Percentiles rank a stretch among this genome's conserved stretches.
These are phyloP conservation scores for Nothocercus nigrocapillus DNA, from an alignment of 2,113 vertebrate genomes.

Conservation along the genomic window DNA sequence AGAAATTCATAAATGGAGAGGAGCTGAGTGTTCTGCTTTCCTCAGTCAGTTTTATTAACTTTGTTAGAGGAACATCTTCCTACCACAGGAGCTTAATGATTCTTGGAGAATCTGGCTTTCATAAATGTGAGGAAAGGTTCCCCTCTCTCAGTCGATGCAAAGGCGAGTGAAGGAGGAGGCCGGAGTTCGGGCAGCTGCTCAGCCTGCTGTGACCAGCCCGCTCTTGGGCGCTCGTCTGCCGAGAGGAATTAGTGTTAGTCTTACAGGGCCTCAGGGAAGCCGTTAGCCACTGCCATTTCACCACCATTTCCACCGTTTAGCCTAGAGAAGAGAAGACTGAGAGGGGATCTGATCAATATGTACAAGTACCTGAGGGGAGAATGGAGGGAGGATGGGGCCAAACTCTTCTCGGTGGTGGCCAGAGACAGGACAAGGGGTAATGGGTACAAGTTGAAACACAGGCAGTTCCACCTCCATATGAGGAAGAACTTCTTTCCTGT, in stretches of 20 bases:
- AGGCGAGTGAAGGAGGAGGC: not conserved
- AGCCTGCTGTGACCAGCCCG: not conserved
- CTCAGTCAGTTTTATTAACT: constrained; percentile 38
- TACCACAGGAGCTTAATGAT: not conserved
- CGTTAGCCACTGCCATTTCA: not conserved
- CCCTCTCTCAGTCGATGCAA: not conserved
- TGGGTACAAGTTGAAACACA: too few species aligned
- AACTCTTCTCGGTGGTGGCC: too few species aligned
- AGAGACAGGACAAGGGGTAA: too few species aligned
- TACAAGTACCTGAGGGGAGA: too few species aligned
- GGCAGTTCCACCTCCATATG: too few species aligned
- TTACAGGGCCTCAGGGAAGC: not conserved
- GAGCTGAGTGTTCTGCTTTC: constrained; percentile 28
- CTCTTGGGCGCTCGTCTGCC: not conserved
- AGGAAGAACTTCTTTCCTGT: too few species aligned
- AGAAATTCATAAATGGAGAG: constrained; percentile 33
- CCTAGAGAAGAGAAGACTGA: too few species aligned
- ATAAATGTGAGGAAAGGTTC: not conserved
- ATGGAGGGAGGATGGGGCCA: too few species aligned
- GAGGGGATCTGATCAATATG: too few species aligned
- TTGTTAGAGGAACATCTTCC: not conserved
- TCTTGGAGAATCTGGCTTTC: not conserved
- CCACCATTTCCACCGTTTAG: too few species aligned
- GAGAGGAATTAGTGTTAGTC: not conserved
- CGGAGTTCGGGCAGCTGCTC: not conserved